Evolutionary conservation across 92 coral and sea anemone genomes (phyloP).

Genomic region (Siderastrea radians): DNA sequence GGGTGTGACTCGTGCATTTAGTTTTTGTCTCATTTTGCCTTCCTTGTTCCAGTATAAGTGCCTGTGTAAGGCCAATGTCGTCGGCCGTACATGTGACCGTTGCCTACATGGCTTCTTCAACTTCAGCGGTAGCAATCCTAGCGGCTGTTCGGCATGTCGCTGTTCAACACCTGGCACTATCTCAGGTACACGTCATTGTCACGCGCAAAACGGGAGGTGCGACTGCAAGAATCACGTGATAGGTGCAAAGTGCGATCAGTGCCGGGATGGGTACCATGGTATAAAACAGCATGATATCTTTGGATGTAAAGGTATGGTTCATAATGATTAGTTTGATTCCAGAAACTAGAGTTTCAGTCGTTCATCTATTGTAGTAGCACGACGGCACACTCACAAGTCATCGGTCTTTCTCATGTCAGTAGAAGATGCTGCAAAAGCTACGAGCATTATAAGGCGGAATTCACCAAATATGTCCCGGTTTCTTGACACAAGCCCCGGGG

Average conservation of each 20-base stretch:
- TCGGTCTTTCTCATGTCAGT: too few relatives aligned
- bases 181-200: constrained; percentile 85
- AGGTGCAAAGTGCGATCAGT: constrained; percentile 83
- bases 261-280: constrained; percentile 83
- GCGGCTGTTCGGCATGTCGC: constrained; percentile 83
- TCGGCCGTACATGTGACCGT: constrained; percentile 81
- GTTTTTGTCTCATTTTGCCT: too few relatives aligned
- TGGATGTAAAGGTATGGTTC: constrained; percentile 84
- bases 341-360: too few relatives aligned
- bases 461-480: too few relatives aligned
- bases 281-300: constrained; percentile 78
- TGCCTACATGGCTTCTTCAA: constrained; percentile 86
- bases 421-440: too few relatives aligned
- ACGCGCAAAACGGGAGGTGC: constrained; percentile 80
- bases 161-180: constrained; percentile 86
- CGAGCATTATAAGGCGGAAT: too few relatives aligned
- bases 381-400: too few relatives aligned
- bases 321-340: not conserved
- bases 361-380: too few relatives aligned
- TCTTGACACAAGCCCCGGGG: too few relatives aligned
- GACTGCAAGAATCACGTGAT: constrained; percentile 84
- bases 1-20: not conserved
- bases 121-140: constrained; percentile 78
- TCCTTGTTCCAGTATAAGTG: constrained; percentile 71
- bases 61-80: constrained; percentile 84